Conservation (phyloP, 1,140 invertebrate species). For the Tigriopus japonicus region DNA sequence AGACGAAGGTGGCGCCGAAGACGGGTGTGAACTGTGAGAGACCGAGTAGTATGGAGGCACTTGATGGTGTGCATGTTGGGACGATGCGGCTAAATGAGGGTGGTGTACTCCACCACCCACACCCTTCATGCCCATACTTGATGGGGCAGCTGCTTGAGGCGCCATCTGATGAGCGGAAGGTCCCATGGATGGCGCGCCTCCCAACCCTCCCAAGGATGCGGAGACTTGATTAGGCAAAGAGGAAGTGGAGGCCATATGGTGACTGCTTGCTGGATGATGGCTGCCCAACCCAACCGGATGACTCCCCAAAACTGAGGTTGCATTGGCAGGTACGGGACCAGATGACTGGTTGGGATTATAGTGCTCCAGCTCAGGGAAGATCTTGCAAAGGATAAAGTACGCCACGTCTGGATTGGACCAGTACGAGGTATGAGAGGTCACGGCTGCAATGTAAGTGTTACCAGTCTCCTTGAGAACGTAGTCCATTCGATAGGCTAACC, state of each 20-base stretch:
- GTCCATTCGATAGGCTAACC: slow-evolving; percentile 36
- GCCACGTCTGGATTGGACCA: slow-evolving; percentile 49
- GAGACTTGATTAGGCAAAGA: too few relatives aligned
- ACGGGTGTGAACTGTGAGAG: too few relatives aligned
- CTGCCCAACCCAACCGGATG: neutral
- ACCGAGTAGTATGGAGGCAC: too few relatives aligned
- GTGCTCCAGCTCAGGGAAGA: slow-evolving; percentile 34
- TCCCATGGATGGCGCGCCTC: too few relatives aligned
- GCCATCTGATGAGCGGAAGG: too few relatives aligned
- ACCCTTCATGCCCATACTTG: too few relatives aligned
- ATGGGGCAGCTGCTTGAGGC: too few relatives aligned
- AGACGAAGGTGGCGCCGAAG: too few relatives aligned
- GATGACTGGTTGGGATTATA: neutral
- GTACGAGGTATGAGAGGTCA: slow-evolving; percentile 48
- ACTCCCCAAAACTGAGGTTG: neutral
- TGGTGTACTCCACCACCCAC: too few relatives aligned
- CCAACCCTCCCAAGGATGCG: too few relatives aligned
- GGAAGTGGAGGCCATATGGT: neutral
- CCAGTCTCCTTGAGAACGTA: slow-evolving; percentile 40
- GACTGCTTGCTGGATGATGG: neutral
- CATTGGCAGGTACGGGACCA: neutral
- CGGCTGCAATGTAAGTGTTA: slow-evolving; percentile 40
- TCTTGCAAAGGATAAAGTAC: slow-evolving; percentile 42
- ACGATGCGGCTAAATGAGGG: too few relatives aligned
- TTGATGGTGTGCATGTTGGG: too few relatives aligned